Conservation (phyloP, 2,113 vertebrate species). For the Heterocephalus glaber region DNA sequence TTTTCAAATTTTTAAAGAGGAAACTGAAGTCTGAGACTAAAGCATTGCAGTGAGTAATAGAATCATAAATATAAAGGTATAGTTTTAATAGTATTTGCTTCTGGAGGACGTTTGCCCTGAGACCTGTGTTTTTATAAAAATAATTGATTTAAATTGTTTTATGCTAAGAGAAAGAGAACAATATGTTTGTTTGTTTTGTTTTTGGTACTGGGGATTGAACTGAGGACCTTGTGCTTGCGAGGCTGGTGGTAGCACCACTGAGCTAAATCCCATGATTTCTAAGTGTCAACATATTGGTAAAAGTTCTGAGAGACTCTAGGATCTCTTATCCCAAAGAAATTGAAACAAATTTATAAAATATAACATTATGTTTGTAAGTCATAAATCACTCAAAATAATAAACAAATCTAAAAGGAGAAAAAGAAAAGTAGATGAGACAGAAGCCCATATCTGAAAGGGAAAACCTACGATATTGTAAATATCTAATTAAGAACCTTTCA, state of each 20-base stretch:
- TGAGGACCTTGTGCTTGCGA: too few species aligned
- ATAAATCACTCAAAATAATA: slow-evolving; percentile 29
- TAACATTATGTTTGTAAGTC: background rate
- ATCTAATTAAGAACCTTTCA: background rate
- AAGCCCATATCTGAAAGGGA: background rate
- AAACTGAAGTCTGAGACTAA: background rate
- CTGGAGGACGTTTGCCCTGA: background rate
- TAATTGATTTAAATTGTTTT: background rate
- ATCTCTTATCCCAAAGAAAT: background rate
- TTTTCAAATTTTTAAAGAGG: background rate
- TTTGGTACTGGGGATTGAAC: too few species aligned
- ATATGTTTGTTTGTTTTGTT: too few species aligned
- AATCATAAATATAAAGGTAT: background rate
- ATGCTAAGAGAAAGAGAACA: background rate
- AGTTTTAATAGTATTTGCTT: background rate
- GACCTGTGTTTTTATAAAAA: background rate
- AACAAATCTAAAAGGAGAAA: background rate
- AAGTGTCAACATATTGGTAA: background rate
- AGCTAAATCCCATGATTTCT: background rate
- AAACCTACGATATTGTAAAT: background rate
- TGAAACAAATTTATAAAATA: slow-evolving; percentile 52
- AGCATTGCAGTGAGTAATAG: background rate
- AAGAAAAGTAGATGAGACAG: slow-evolving; percentile 6
- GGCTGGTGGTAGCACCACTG: too few species aligned
- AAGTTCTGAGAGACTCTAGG: background rate